Percentiles rank a stretch among this genome's conserved stretches.
phyloP scores from a whole-genome alignment of 2,797 vertebrate genomes.

The Ibycter americanus region DNA sequence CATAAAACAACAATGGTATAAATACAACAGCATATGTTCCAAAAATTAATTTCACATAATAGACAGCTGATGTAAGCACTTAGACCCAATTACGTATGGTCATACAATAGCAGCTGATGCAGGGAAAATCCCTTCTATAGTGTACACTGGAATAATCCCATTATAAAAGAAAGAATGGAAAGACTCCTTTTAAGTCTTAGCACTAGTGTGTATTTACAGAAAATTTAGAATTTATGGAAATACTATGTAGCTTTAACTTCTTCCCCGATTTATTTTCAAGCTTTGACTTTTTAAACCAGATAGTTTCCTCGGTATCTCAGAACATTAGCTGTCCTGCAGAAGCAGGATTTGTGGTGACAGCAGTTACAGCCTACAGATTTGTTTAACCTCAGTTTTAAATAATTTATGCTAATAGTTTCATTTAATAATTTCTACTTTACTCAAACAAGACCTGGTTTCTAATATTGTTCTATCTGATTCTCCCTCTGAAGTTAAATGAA shows the following conservation, averaged over 20 bases:
- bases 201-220: neutral
- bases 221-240: conserved; percentile 16
- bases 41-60: conserved; percentile 74
- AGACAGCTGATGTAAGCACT: conserved; percentile 66
- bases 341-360: neutral
- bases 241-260: neutral
- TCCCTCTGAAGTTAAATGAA: neutral
- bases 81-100: conserved; percentile 57
- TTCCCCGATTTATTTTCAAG: neutral
- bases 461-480: neutral
- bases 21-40: conserved; percentile 73
- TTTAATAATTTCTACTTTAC: neutral
- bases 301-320: neutral
- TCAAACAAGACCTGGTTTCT: neutral
- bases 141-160: conserved; percentile 54
- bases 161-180: conserved; percentile 61
- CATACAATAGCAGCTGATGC: conserved; percentile 57
- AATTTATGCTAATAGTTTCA: neutral
- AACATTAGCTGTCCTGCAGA: neutral
- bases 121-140: conserved; percentile 60
- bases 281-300: neutral
- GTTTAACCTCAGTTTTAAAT: neutral
- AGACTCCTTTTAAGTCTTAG: conserved; percentile 23
- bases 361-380: neutral
- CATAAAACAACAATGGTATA: conserved; percentile 69